These are phyloP conservation scores for Lagodon rhomboides DNA, from an alignment of 2,797 vertebrate species.

Conservation along the genomic window DNA sequence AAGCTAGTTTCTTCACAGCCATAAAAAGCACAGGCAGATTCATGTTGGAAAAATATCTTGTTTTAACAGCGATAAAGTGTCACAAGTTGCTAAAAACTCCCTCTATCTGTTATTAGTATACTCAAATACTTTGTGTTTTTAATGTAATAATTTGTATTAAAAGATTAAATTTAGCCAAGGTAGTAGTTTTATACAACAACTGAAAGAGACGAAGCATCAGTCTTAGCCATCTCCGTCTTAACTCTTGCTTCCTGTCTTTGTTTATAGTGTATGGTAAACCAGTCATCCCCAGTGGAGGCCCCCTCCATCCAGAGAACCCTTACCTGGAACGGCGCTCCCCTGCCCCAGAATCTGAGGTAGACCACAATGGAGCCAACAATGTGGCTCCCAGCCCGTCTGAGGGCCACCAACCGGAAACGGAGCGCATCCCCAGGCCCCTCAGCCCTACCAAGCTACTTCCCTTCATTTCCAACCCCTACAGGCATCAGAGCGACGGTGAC, in stretches of 20 bases:
- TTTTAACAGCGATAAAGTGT: not conserved
- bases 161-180: not conserved
- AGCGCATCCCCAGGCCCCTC: constrained; percentile 94
- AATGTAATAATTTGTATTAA: no score
- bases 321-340: constrained; percentile 85
- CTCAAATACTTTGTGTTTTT: not conserved
- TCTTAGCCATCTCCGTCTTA: not conserved
- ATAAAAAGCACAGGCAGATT: not conserved
- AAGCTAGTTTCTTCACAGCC: not conserved
- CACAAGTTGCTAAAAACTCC: no score
- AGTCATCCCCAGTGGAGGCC: constrained; percentile 85
- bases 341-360: constrained; percentile 77
- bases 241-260: constrained; percentile 3
- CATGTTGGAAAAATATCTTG: not conserved
- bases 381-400: constrained; percentile 73
- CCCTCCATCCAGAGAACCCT: constrained; percentile 83
- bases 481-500: constrained; percentile 96
- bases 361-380: constrained; percentile 71
- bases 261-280: constrained; percentile 94
- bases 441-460: constrained; percentile 98
- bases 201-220: not conserved
- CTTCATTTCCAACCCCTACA: constrained; percentile 95
- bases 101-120: not conserved
- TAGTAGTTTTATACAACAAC: not conserved
- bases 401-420: constrained; percentile 82